These are phyloP conservation scores for Bombus affinis DNA, from an alignment of 1,140 invertebrate species.

Conservation along the genomic window DNA sequence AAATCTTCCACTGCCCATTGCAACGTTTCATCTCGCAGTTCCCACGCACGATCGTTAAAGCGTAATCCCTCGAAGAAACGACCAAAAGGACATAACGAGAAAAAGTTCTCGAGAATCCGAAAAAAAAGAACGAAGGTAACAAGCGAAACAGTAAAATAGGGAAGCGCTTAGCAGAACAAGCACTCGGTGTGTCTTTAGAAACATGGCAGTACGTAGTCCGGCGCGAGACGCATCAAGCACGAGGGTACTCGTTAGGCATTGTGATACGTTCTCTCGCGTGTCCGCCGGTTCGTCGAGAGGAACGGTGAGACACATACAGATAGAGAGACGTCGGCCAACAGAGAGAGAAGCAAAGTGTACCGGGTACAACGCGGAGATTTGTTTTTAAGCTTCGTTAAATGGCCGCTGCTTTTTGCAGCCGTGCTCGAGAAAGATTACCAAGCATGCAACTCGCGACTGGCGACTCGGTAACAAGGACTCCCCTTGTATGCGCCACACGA, in stretches of 20 bases:
- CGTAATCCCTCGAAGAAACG: neutral
- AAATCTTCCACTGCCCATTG: neutral
- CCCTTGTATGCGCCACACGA: slow-evolving; percentile 62
- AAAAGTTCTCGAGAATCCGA: neutral
- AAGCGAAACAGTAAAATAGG: slow-evolving; percentile 3
- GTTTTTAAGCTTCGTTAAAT: slow-evolving; percentile 55
- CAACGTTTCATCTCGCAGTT: neutral
- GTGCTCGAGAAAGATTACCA: slow-evolving; percentile 51
- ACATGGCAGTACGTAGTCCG: slow-evolving; percentile 4
- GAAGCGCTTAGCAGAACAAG: slow-evolving; percentile 19
- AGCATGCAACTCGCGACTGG: slow-evolving; percentile 52
- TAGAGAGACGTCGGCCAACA: neutral
- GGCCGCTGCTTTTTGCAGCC: slow-evolving; percentile 53
- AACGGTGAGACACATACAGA: neutral
- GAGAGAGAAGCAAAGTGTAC: neutral
- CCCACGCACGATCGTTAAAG: neutral
- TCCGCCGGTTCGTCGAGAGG: neutral
- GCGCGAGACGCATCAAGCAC: slow-evolving; percentile 24
- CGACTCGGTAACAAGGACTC: slow-evolving; percentile 62
- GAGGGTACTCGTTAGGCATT: slow-evolving; percentile 42
- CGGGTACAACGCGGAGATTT: slow-evolving; percentile 37
- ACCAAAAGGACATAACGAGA: neutral
- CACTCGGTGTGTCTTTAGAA: slow-evolving; percentile 9
- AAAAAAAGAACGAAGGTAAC: neutral
- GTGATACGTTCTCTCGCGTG: slow-evolving; percentile 41